Conservation (phyloP, 2,888 invertebrate species). For the Alitta virens region DNA sequence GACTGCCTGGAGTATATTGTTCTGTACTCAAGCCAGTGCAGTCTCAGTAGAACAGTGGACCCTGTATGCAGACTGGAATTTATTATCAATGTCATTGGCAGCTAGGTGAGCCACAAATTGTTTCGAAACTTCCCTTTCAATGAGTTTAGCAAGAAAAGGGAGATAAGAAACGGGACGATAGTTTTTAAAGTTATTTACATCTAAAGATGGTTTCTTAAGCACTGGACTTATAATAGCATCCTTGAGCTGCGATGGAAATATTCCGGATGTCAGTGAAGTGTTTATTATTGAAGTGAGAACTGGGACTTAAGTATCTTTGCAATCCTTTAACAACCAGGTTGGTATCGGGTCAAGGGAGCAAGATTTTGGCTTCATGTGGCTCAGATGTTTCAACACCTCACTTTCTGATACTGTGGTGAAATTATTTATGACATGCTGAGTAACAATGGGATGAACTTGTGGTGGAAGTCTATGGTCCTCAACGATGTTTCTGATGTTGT, state of each 20-base stretch:
- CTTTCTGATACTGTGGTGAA: background rate
- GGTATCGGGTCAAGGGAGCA: conserved; percentile 6
- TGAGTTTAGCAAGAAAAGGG: background rate
- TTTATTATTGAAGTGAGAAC: background rate
- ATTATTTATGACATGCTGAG: background rate
- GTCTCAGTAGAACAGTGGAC: background rate
- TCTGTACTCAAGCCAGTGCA: background rate
- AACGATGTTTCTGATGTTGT: background rate
- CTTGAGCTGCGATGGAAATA: background rate
- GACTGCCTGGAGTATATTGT: background rate
- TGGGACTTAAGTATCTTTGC: background rate
- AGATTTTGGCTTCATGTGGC: background rate
- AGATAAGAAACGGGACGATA: conserved; percentile 4
- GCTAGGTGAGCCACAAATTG: background rate
- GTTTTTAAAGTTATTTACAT: conserved; percentile 1
- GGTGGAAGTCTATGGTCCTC: background rate
- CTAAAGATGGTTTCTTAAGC: background rate
- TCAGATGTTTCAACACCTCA: background rate
- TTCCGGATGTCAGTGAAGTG: background rate
- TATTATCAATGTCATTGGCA: background rate
- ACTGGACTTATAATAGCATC: background rate
- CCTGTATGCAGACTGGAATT: conserved; percentile 4
- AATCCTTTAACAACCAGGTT: conserved; percentile 5
- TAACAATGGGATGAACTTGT: background rate
- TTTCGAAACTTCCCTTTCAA: conserved; percentile 1